A percentile compares a stretch with the other conserved stretches of the same genome.
Evolutionary conservation across 1,140 invertebrate genomes (phyloP).

Genomic region (Triops longicaudatus): DNA sequence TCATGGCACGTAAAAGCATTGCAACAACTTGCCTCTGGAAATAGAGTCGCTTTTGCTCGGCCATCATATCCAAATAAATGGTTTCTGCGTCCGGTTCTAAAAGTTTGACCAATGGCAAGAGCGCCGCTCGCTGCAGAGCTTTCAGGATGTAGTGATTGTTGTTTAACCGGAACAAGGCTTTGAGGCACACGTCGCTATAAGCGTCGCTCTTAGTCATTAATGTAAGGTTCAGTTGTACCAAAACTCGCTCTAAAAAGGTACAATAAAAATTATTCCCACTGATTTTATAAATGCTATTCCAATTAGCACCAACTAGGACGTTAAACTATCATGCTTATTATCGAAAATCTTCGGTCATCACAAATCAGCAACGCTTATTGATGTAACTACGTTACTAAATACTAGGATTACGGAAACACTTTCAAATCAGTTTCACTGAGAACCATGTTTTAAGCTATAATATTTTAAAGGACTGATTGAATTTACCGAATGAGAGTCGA

Average conservation of each 20-base stretch:
- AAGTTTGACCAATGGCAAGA: constrained; percentile 67
- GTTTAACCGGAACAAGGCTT: constrained; percentile 79
- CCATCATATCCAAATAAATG: constrained; percentile 62
- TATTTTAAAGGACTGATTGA: no score
- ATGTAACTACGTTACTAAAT: no score
- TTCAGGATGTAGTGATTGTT: constrained; percentile 90
- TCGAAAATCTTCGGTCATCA: no score
- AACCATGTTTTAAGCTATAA: neutral
- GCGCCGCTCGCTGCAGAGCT: constrained; percentile 68
- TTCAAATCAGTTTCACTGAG: neutral
- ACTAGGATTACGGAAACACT: no score
- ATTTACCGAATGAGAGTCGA: no score
- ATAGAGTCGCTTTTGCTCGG: constrained; percentile 66
- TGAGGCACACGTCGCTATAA: constrained; percentile 61
- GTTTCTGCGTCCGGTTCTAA: constrained; percentile 75
- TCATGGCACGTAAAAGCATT: constrained; percentile 20
- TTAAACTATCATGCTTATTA: no score
- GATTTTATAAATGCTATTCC: neutral
- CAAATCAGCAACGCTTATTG: no score
- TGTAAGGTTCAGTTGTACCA: constrained; percentile 73
- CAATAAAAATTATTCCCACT: neutral
- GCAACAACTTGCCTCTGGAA: constrained; percentile 54
- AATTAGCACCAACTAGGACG: neutral
- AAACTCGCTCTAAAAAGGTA: constrained; percentile 61
- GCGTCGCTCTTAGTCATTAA: constrained; percentile 76